Conservation (phyloP, 2,113 vertebrate species). For the Gulo gulo region DNA sequence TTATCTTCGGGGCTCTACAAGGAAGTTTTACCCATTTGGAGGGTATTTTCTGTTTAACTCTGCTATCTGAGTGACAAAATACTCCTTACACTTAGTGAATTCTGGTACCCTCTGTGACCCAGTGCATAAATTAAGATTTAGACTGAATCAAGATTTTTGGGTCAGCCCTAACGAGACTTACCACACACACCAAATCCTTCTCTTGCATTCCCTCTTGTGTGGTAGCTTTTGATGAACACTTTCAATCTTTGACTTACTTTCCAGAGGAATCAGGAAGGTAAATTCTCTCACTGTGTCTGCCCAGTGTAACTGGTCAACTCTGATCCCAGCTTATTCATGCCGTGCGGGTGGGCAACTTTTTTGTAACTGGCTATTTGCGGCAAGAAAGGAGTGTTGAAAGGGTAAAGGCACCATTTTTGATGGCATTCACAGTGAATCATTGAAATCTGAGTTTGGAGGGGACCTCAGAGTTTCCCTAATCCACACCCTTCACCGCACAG, state of each 20-base stretch:
- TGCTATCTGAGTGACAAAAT: not conserved
- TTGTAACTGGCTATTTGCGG: not conserved
- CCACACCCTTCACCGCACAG: not conserved
- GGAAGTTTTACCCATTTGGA: not conserved
- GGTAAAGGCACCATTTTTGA: not conserved
- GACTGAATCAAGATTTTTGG: not conserved
- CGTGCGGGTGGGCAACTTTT: not conserved
- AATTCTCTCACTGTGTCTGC: not conserved
- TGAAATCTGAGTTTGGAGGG: not conserved
- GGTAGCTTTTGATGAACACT: not conserved
- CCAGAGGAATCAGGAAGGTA: not conserved
- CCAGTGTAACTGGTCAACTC: not conserved
- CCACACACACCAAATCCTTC: not conserved
- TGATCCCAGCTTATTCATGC: not conserved
- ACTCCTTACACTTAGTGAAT: not conserved
- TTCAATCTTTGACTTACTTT: not conserved
- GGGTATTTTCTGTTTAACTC: not conserved
- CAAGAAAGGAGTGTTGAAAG: not conserved
- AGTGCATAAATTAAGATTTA: slow-evolving; percentile 17
- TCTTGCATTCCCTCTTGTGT: not conserved
- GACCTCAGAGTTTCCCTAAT: not conserved
- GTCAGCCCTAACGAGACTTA: not conserved
- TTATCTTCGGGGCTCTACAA: not conserved
- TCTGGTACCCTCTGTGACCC: not conserved
- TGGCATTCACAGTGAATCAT: not conserved